Evolutionary conservation across 2,888 invertebrate species (phyloP).

Genomic region (Chamaedrilus cognettii): DNA sequence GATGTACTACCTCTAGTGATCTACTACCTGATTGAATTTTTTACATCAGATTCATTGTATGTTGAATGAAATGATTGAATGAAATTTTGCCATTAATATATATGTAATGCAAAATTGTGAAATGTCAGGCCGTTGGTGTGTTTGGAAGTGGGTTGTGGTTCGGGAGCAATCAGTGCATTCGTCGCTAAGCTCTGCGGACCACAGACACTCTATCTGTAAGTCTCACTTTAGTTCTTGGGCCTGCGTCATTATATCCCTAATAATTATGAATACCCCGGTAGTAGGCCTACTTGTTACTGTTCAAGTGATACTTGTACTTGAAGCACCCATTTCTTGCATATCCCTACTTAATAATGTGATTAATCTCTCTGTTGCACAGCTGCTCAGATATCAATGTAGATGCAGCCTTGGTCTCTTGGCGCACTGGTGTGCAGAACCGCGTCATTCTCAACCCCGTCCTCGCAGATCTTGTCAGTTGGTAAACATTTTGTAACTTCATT

Average conservation of each 20-base stretch:
- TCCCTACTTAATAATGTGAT: not conserved
- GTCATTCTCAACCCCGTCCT: slow-evolving; percentile 61
- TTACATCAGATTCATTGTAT: too few species aligned
- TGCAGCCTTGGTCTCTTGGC: slow-evolving; percentile 74
- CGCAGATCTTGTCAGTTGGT: slow-evolving; percentile 55
- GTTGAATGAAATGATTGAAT: too few species aligned
- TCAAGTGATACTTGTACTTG: too few species aligned
- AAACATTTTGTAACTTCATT: not conserved
- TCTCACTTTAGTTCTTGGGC: slow-evolving; percentile 10
- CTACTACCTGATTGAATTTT: too few species aligned
- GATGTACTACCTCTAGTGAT: too few species aligned
- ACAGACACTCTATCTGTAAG: slow-evolving; percentile 64
- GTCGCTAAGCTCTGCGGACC: slow-evolving; percentile 65
- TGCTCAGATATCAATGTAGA: slow-evolving; percentile 78
- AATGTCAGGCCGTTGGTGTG: slow-evolving; percentile 67
- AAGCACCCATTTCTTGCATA: not conserved
- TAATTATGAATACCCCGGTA: too few species aligned
- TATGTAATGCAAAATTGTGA: too few species aligned
- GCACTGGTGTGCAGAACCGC: slow-evolving; percentile 73
- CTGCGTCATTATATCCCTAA: too few species aligned
- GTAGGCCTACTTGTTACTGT: too few species aligned
- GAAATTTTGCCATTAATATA: too few species aligned
- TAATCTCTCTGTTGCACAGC: slow-evolving; percentile 31
- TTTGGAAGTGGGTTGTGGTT: slow-evolving; percentile 88
- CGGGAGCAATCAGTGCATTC: slow-evolving; percentile 88